phyloP scores from a whole-genome alignment of 2,888 invertebrate genomes.

The Ophion slaviceki region DNA sequence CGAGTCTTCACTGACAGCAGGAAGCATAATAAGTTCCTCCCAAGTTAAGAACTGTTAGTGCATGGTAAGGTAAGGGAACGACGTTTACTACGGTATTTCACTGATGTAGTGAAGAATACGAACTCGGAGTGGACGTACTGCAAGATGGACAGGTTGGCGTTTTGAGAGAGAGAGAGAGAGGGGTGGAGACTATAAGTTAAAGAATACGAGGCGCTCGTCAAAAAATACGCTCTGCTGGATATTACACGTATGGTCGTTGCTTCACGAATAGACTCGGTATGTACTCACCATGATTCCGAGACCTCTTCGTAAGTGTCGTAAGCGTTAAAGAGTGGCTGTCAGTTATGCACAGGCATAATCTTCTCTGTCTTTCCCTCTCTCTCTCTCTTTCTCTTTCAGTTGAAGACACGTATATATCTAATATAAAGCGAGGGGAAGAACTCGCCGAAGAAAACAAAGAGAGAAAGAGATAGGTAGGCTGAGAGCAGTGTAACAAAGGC shows the following conservation, averaged over 20 bases:
- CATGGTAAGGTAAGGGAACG: constrained; percentile 33
- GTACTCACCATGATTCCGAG: constrained; percentile 48
- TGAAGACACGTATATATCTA: constrained; percentile 7
- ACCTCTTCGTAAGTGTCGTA: constrained; percentile 68
- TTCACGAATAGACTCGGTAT: constrained; percentile 27
- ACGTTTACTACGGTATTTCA: constrained; percentile 32
- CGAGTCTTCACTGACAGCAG: too few relatives aligned
- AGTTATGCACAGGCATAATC: constrained; percentile 67
- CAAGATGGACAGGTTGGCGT: constrained; percentile 60
- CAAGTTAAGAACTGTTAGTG: constrained; percentile 45
- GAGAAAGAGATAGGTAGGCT: background rate
- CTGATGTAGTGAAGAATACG: constrained; percentile 50
- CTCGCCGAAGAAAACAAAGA: background rate
- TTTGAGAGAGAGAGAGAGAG: constrained; percentile 39
- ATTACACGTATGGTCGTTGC: constrained; percentile 46
- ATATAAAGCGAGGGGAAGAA: constrained; percentile 51
- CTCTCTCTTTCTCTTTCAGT: background rate
- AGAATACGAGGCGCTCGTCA: constrained; percentile 65
- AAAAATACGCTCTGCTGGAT: constrained; percentile 54
- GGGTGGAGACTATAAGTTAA: constrained; percentile 25
- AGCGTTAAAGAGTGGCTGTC: constrained; percentile 71
- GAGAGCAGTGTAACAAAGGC: constrained; percentile 16
- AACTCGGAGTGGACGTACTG: constrained; percentile 26
- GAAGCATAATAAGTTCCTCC: constrained; percentile 29
- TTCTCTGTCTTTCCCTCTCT: constrained; percentile 15